Evolutionary conservation across 1,140 invertebrate genomes (phyloP), one percentile per base, ranked within the genome.

Genomic region (Zaprionus tsacasi): DNA sequence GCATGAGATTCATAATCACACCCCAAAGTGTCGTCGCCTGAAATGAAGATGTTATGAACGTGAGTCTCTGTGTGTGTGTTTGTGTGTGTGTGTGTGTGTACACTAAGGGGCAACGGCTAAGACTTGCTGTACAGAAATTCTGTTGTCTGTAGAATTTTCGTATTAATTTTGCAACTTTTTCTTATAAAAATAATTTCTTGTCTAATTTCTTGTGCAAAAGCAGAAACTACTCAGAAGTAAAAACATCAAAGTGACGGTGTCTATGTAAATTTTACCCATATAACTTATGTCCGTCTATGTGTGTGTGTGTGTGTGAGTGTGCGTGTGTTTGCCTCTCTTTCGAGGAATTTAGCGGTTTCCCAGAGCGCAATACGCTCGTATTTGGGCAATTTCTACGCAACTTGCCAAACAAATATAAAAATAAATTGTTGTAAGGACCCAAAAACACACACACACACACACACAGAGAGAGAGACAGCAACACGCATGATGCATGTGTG

Each of bases 351-450:
- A 83, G 85, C 75, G 81, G 88, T 83, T 83, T 80, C 74, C 67
- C 70, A 78, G 70, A 65, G 66, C 82, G 75, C 75, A 78, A 72
- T 70, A 69, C 77, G 64, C 60, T 78, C 68, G 72, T 70, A 85
- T 81, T 72, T 85, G 75, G 74, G 71, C 85, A 68, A 89, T 88
- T 88, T 88, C 78, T 79, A 90, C 75, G 76, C 85, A 89, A 89
- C 81, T 89, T 89, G 86, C 75, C 85, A 89, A 89, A 89, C 85
- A 89, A 89, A 85, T 89, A 89, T 89, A 89, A 89, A 89, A 89
- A 89, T 85, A 89, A 89, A 89, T 89, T 89, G 86, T 89, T 89
- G 66, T 77, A 83, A 89, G 88, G 82, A 80, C 48, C 64, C 55
- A 55, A 66, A 55, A 50, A 61, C 48, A 73, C 50, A 63, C 25